A percentile compares a stretch with the other conserved stretches of the same genome.
Conservation (phyloP, 1,140 invertebrate species). For the Panulirus ornatus region DNA sequence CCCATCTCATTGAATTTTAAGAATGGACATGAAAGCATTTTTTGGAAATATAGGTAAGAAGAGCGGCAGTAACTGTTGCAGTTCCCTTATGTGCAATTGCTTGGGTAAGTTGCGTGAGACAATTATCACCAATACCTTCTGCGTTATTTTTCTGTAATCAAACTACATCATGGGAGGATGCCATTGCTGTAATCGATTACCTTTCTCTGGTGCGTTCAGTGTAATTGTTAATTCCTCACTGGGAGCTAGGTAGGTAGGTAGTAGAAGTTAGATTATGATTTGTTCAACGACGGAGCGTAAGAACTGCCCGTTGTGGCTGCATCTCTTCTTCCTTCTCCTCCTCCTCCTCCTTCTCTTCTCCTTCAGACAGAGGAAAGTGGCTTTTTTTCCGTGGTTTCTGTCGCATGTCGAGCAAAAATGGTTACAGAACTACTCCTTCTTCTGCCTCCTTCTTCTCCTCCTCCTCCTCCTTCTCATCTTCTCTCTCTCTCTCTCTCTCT, state of each 20-base stretch:
- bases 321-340: background rate
- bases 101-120: slow-evolving; percentile 40
- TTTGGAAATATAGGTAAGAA: slow-evolving; percentile 60
- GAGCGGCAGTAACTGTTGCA: slow-evolving; percentile 35
- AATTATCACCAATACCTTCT: slow-evolving; percentile 62
- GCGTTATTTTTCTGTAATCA: slow-evolving; percentile 58
- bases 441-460: no score
- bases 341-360: background rate
- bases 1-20: slow-evolving; percentile 68
- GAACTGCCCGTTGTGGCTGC: background rate
- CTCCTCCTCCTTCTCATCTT: no score
- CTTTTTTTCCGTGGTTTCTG: background rate
- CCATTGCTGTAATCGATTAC: slow-evolving; percentile 27
- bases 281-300: background rate
- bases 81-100: slow-evolving; percentile 51
- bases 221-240: background rate
- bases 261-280: no score
- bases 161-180: slow-evolving; percentile 51
- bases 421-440: no score
- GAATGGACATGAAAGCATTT: slow-evolving; percentile 65
- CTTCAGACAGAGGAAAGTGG: background rate
- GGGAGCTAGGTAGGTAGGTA: no score
- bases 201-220: background rate
- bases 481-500: no score
- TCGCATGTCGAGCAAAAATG: slow-evolving; percentile 45